Evolutionary conservation across 2,113 vertebrate species (phyloP).

Genomic region (Microcebus murinus): DNA sequence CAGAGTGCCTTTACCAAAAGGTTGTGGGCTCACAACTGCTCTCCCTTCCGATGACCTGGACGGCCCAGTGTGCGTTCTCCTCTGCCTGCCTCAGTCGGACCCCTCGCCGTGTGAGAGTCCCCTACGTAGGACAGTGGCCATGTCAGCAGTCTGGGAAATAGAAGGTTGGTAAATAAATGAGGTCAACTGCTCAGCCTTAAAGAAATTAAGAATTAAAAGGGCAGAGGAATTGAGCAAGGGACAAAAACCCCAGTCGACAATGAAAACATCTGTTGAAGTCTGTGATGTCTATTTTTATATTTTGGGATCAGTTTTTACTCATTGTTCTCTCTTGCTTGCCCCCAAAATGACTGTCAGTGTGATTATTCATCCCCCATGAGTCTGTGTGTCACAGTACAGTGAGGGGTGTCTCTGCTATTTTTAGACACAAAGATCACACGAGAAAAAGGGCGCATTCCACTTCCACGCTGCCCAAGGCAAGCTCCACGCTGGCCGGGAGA

Average conservation of each 20-base stretch:
- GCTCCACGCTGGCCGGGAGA: background rate
- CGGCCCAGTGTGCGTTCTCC: rapidly evolving
- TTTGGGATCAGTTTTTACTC: background rate
- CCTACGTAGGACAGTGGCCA: rapidly evolving
- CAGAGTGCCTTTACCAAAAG: background rate
- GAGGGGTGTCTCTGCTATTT: slow-evolving; percentile 6
- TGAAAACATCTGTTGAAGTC: slow-evolving; percentile 37
- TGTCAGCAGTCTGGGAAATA: background rate
- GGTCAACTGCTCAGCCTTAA: background rate
- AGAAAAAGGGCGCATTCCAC: background rate
- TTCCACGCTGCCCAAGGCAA: background rate
- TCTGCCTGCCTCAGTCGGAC: background rate
- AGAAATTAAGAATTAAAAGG: background rate
- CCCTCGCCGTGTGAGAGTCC: rapidly evolving
- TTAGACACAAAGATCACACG: background rate
- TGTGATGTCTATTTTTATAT: background rate
- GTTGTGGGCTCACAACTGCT: background rate
- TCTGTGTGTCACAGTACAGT: slow-evolving; percentile 8
- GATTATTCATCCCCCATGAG: background rate
- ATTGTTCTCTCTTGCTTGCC: background rate
- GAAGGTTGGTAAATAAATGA: background rate
- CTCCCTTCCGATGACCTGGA: background rate
- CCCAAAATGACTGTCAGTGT: background rate
- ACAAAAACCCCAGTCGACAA: background rate
- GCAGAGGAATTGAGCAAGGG: background rate